phyloP scores from a whole-genome alignment of 2,888 invertebrate species.

The Abrostola triplasia region DNA sequence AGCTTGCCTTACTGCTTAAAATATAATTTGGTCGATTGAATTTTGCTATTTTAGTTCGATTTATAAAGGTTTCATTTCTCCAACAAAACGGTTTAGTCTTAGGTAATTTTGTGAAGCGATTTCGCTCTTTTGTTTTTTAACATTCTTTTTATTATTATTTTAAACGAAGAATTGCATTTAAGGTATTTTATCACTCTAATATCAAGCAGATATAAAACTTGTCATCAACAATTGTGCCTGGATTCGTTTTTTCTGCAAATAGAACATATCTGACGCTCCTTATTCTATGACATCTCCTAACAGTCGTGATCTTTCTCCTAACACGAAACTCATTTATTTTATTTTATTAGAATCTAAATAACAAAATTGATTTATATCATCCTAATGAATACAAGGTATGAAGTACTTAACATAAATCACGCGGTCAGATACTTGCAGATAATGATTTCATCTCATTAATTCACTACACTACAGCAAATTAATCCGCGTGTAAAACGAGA shows the following conservation, averaged over 20 bases:
- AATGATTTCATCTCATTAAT: constrained; percentile 25
- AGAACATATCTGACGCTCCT: too few species aligned
- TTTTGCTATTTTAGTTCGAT: constrained; percentile 35
- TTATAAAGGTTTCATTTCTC: constrained; percentile 11
- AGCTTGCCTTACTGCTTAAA: constrained; percentile 35
- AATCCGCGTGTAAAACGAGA: constrained; percentile 48
- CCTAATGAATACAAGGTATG: not conserved
- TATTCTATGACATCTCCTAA: too few species aligned
- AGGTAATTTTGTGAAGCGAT: constrained; percentile 11
- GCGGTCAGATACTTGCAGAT: constrained; percentile 3
- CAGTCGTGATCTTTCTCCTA: too few species aligned
- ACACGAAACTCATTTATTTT: too few species aligned
- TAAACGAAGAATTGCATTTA: too few species aligned
- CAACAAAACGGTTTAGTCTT: constrained; percentile 5
- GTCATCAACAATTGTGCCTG: too few species aligned
- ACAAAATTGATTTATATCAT: too few species aligned
- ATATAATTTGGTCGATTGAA: constrained; percentile 49
- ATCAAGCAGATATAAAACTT: too few species aligned
- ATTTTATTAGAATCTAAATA: too few species aligned
- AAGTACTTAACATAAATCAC: not conserved
- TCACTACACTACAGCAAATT: constrained; percentile 10
- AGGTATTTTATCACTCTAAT: too few species aligned
- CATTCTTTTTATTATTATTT: too few species aligned
- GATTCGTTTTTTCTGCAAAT: too few species aligned
- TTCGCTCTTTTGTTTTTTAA: not conserved